These are phyloP conservation scores for Lates japonicus DNA, from an alignment of 2,797 vertebrate species.

Conservation along the genomic window DNA sequence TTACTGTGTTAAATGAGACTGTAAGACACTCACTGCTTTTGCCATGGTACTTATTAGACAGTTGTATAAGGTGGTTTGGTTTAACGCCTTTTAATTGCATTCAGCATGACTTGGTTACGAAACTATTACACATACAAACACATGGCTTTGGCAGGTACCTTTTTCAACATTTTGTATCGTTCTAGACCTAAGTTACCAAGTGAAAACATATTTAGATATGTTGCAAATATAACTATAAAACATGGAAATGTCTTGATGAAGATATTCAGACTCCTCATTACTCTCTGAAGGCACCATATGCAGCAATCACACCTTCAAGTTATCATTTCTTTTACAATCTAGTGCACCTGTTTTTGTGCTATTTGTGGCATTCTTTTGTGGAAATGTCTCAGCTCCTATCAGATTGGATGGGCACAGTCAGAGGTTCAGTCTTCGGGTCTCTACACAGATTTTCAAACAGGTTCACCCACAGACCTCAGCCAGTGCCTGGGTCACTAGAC, in stretches of 20 bases:
- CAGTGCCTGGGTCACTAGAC: neutral
- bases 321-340: neutral
- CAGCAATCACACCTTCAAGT: neutral
- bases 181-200: neutral
- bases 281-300: neutral
- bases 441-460: neutral
- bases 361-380: neutral
- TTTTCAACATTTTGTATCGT: neutral
- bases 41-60: neutral
- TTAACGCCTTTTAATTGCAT: slow-evolving; percentile 1
- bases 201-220: neutral
- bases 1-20: slow-evolving; percentile 17
- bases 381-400: neutral
- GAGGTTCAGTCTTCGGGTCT: slow-evolving; percentile 3
- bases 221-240: slow-evolving; percentile 7
- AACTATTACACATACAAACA: neutral
- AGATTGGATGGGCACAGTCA: neutral
- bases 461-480: neutral
- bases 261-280: neutral
- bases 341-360: neutral
- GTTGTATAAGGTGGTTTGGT: neutral
- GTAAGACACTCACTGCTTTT: neutral
- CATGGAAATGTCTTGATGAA: neutral
- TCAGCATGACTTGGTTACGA: slow-evolving; percentile 3
- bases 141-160: neutral